Percentiles rank a stretch among this genome's conserved stretches.
Evolutionary conservation across 2,888 invertebrate genomes (phyloP).

Genomic region (Campoplex nolae): DNA sequence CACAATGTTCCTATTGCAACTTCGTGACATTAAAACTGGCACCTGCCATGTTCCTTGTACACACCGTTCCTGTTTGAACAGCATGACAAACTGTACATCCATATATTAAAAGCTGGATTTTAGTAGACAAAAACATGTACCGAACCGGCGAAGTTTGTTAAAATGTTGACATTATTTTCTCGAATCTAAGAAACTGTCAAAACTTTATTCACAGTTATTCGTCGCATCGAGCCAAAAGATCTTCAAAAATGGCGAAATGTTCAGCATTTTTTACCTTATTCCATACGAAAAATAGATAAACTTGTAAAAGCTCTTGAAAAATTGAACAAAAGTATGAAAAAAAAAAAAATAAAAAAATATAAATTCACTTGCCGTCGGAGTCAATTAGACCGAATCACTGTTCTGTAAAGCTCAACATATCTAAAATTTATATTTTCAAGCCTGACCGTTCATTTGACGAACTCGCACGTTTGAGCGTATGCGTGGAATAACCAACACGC

Average conservation of each 20-base stretch:
- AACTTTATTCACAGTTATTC: not conserved
- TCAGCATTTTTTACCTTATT: not conserved
- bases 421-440: constrained; percentile 22
- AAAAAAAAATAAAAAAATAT: not conserved
- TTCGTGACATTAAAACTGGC: constrained; percentile 28
- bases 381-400: not conserved
- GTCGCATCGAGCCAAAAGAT: not conserved
- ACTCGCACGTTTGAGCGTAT: not conserved
- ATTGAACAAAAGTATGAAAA: not conserved
- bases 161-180: not conserved
- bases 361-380: not conserved
- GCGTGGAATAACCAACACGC: not conserved
- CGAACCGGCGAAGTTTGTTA: not conserved
- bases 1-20: constrained; percentile 38
- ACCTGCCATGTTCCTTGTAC: not conserved
- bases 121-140: not conserved
- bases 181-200: not conserved
- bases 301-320: not conserved
- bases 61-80: not conserved
- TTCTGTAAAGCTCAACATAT: not conserved
- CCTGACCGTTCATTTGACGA: not conserved
- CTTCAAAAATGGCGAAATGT: too few relatives aligned
- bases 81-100: not conserved
- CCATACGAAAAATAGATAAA: not conserved
- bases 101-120: constrained; percentile 2